Evolutionary conservation across 30 jellyfish, hydroid and myxozoan species (phyloP), one percentile per base, ranked within the genome.

Genomic region (Aurelia sp.): DNA sequence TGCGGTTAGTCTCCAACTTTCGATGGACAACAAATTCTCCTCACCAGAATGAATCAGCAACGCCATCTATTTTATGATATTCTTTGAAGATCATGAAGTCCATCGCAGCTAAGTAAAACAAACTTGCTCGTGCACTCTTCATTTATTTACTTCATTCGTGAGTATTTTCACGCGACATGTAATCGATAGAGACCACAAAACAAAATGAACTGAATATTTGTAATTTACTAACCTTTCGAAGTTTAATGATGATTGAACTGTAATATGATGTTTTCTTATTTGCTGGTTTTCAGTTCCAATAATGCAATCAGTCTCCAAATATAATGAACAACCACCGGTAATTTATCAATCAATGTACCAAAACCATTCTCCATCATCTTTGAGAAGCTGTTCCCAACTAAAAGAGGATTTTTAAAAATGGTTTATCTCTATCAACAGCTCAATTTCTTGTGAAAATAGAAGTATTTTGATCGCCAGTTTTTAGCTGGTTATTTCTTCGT

Each of bases 271-370:
- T 64, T 16, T 21, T 64, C 75, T 21, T 21, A 13, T 10, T 17
- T 21, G 17, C 75, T 64, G 11, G 35, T 24, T 18, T 57, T 59
- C 10, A 70, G 33, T 15, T 82, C 91, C 71, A 68, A 48, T 27
- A 82, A 19, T 30, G 91, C 91, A 53, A 40, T 51, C 16, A 82
- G 16, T 47, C 35, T 82, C 91, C 91, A 82, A n/a, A 68, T 55
- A 55, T 69, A 67, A 35, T 58, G 91, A 38, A 68, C 91, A 11
- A 82, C 59, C 44, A 82, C 4, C 16, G 91, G 91, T 52, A 59
- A 82, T 24, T 78, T 51, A 13, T 51, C 74, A 15, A 63, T 40
- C 62, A 80, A 18, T 50, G 67, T 76, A 5, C 61, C 24, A 16
- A 80, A 59, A 18, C 69, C 33, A 59, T 18, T 18, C 33, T 59